Base-by-base conservation (phyloP, 1,140 invertebrate species). In the Centruroides vittatus region DNA sequence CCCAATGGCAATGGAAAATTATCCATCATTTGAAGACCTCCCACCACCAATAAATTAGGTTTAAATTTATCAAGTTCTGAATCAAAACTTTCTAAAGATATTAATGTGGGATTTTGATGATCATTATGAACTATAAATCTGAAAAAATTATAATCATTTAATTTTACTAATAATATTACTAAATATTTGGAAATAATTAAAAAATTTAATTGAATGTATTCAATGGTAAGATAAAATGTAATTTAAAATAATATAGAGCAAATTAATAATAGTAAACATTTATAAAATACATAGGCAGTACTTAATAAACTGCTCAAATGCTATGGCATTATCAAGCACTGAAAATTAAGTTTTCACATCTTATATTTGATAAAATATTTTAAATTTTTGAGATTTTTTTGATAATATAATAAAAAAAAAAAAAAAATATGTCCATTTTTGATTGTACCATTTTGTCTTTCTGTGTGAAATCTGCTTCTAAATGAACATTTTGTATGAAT, bases 21-120 rank as follows among this genome's bases (percentile, higher is more conserved):
- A 71, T 93, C 89, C 87, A 93, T 88, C 85, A 91, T 88, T 71
- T 93, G 89, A 35, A 93, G 71, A 1, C 88, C 89, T 70, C 88
- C 86, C 50, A 93, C 77, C 65, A 93, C 85, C 59, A 91, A 74
- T 59, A 92, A 75, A 69, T 87, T 76, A 9, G 88, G 86, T 36
- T 82, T 77, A 67, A 84, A 89, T 1, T 72, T 70, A 11, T 76
- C 70, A n/a, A 91, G 69, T 58, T 81, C 65, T 63, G 81, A 74
- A 7, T 80, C 79, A 64, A 93, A 81, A 52, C 80, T 79, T 70
- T 88, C 83, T 57, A 90, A 70, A 0, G 86, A 84, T 59, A 79
- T 82, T n/a, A 90, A 72, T 62, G 80, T 76, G 6, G 88, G 87
- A 77, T 91, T 91, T 65, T 85, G 84, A 49, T 81, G 76, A 74